Base-by-base conservation (phyloP, 2,113 vertebrate species). In the Galbula dea region DNA sequence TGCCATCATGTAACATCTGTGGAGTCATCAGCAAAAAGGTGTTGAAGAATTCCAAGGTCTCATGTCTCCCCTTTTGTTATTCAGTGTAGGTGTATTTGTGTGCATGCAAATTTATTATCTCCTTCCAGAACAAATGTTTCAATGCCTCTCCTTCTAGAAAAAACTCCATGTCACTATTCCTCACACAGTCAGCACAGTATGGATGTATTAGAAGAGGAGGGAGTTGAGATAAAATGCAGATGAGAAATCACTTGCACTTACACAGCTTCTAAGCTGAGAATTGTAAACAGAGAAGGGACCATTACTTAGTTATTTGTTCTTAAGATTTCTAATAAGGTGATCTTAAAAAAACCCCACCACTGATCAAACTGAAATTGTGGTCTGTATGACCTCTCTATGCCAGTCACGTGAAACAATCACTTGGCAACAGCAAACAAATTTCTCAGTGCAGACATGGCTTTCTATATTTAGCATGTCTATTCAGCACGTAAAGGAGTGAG, bases 401-500 rank as follows among this genome's bases (percentile, higher is more conserved):
- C 45, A 80, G 45, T 52, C 71, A 85, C 3, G 3, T 7, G 3
- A 80, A 83, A 86, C 48, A 78, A 79, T 59, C 45, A 45, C 22
- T 82, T 84, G 66, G 52, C 61, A 37, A 77, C 51, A 89, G 84
- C 52, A 93, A 58, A 69, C 41, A 85, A 80, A 71, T 81, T 61
- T 59, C 57, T 89, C 48, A 49, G 57, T n/a, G 41, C 59, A 94
- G 43, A 80, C 0, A 8, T 22, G 58, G 71, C 48, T 11, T 83
- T 92, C 76, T 94, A 8, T 37, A 79, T 77, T 87, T 86, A 45
- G 27, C 9, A 7, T 49, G 49, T 63, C 68, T 86, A 29, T 74
- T 95, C 85, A 91, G 91, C 75, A 88, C 86, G 46, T 29, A 88
- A 76, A 79, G 34, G n/a, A 86, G 49, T 30, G 20, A 93, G 39